A percentile compares a stretch with the other conserved stretches of the same genome.
phyloP scores from a whole-genome alignment of 2,113 vertebrate species.

The Eublepharis macularius region DNA sequence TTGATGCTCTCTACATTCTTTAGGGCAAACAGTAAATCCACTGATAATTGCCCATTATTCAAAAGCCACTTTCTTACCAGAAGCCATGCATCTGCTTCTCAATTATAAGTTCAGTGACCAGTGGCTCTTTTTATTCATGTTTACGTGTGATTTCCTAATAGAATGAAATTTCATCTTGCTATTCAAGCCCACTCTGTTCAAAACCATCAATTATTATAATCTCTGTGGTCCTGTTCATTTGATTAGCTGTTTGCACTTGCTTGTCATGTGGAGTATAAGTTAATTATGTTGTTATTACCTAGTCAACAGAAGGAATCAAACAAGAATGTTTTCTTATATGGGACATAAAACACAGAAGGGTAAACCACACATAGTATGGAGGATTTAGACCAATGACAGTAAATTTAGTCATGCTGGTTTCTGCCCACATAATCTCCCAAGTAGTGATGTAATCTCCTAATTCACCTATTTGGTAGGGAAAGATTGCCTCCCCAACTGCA shows the following conservation, averaged over 20 bases:
- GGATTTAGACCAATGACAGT: not conserved
- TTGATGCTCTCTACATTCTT: conserved; percentile 54
- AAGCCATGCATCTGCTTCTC: conserved; percentile 47
- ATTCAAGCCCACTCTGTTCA: conserved; percentile 4
- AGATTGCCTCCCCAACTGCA: not conserved
- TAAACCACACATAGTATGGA: not conserved
- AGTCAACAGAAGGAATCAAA: not conserved
- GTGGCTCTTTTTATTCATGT: conserved; percentile 43
- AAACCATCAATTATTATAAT: conserved; percentile 44
- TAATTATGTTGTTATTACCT: conserved; percentile 31
- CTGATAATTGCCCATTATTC: conserved; percentile 70
- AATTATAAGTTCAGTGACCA: conserved; percentile 8
- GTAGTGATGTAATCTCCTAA: not conserved
- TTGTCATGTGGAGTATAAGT: conserved; percentile 22
- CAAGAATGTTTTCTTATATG: not conserved
- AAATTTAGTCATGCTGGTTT: not conserved
- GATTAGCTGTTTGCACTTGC: conserved; percentile 21
- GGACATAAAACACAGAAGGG: not conserved
- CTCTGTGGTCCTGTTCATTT: conserved; percentile 8
- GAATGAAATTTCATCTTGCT: conserved; percentile 63
- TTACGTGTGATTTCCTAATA: conserved; percentile 48
- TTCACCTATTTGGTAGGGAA: not conserved
- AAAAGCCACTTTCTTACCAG: conserved; percentile 48
- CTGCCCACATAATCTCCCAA: not conserved
- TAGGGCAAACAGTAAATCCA: conserved; percentile 52